Base-by-base conservation (phyloP, 2,797 vertebrate species). In the Lacerta bilineata region DNA sequence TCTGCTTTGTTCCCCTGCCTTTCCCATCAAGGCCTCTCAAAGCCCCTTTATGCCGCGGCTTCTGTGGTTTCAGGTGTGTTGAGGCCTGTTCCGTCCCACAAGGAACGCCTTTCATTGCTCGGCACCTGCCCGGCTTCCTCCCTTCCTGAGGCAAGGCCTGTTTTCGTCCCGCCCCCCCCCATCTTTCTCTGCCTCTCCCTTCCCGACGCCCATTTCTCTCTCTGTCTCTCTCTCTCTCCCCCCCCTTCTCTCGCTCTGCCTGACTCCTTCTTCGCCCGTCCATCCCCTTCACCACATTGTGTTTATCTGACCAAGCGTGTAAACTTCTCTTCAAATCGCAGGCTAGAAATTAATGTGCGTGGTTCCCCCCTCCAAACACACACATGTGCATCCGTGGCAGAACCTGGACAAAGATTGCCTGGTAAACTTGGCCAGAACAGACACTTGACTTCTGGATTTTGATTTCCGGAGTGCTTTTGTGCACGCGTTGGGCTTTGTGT, bases 301-400 rank as follows among this genome's bases (percentile, higher is more conserved):
- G 77, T 50, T 84, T 80, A 46, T 29, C 77, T 72, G 69, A 55
- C 77, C 29, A 79, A 80, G 83, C 88, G 59, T 89, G 88, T 80
- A 80, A 89, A 77, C 50, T 55, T 15, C 88, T 89, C 69, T 64
- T 85, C 83, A 85, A 64, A 80, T 85, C 50, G 11, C 59, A 8
- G 68, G 71, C 77, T 74, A 74, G 68, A 80, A 89, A 89, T 85
- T 80, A 79, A 88, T 84, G 87, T n/a, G 13, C 1, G 50, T 15
- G 50, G 15, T 55, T 15, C 50, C 50, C 50, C 13, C 50, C 50
- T 55, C 15, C 50, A 55, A 55, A 55, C 50, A 55, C 50, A 55
- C 50, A 1, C 33, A 15, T 5, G 39, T 23, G 17, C 23, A 13
- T 79, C 88, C 18, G 69, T 8, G 23, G n/a, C 6, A 10, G 17